Conservation (phyloP, 2,113 vertebrate genomes). For the Neomonachus schauinslandi region DNA sequence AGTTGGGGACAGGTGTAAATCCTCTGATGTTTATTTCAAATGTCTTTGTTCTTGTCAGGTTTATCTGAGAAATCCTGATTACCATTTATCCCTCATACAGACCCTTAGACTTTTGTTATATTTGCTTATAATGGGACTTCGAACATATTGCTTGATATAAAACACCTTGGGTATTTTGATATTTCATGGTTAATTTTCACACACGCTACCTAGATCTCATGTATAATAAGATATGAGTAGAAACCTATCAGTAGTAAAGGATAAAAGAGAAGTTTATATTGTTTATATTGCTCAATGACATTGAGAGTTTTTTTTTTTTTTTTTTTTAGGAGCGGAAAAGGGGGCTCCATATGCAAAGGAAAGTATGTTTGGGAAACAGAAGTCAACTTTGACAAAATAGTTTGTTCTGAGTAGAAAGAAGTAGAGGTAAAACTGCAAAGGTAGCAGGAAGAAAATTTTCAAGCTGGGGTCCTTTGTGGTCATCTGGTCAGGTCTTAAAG, state of each 20-base stretch:
- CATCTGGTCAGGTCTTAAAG: not conserved
- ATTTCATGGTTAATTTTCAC: not conserved
- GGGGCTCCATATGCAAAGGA: not conserved
- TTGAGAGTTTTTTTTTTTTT: not conserved
- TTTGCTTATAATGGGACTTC: not conserved
- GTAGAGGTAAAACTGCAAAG: not conserved
- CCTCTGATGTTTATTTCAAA: not conserved
- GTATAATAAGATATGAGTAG: not conserved
- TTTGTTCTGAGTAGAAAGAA: not conserved
- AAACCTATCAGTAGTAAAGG: not conserved
- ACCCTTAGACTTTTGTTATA: not conserved
- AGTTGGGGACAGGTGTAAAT: not conserved
- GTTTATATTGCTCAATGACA: not conserved
- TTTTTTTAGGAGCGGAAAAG: not conserved
- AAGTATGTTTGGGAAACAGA: not conserved
- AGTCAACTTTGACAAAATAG: not conserved
- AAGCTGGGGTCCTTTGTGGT: not conserved
- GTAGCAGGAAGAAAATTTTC: not conserved
- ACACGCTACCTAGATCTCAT: not conserved
- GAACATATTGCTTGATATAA: not conserved
- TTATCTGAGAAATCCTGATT: not conserved
- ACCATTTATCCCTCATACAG: not conserved
- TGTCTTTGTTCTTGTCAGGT: not conserved
- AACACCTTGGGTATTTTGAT: not conserved
- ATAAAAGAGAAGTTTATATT: not conserved